Evolutionary conservation across 53 echinoderm and acorn worm genomes (phyloP).

Genomic region (Patiria pectinifera): DNA sequence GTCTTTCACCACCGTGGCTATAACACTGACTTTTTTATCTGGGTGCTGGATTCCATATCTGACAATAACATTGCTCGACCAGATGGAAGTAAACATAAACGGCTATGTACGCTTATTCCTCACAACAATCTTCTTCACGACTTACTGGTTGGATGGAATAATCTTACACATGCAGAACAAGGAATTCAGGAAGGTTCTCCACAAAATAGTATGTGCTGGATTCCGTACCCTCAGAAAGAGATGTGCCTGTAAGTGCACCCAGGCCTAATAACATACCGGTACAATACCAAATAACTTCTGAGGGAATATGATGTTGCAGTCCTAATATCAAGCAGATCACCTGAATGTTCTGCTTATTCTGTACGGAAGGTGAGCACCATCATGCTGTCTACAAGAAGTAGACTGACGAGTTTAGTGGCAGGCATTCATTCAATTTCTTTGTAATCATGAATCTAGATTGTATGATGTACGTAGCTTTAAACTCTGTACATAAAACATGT

Average conservation of each 20-base stretch:
- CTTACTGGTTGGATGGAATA: not conserved
- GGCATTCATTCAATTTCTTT: too few relatives aligned
- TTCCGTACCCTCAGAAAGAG: not conserved
- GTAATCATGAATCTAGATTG: too few relatives aligned
- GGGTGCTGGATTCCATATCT: not conserved
- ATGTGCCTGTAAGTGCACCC: not conserved
- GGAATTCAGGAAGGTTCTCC: not conserved
- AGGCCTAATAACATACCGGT: not conserved
- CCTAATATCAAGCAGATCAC: too few relatives aligned
- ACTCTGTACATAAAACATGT: too few relatives aligned
- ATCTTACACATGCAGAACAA: not conserved
- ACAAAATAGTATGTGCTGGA: not conserved
- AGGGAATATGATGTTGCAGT: too few relatives aligned
- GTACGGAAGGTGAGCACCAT: too few relatives aligned
- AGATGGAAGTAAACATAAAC: not conserved
- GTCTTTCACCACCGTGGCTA: conserved; percentile 4
- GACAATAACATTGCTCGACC: not conserved
- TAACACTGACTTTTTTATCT: not conserved
- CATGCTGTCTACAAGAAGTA: too few relatives aligned
- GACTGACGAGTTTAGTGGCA: too few relatives aligned
- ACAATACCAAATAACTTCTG: too few relatives aligned
- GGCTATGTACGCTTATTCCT: not conserved
- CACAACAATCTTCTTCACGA: not conserved
- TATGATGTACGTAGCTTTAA: too few relatives aligned
- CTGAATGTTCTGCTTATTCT: too few relatives aligned